Percentiles rank a stretch among this genome's conserved stretches.
phyloP scores from a whole-genome alignment of 2,888 invertebrate species.

The Lampropteryx suffumata region DNA sequence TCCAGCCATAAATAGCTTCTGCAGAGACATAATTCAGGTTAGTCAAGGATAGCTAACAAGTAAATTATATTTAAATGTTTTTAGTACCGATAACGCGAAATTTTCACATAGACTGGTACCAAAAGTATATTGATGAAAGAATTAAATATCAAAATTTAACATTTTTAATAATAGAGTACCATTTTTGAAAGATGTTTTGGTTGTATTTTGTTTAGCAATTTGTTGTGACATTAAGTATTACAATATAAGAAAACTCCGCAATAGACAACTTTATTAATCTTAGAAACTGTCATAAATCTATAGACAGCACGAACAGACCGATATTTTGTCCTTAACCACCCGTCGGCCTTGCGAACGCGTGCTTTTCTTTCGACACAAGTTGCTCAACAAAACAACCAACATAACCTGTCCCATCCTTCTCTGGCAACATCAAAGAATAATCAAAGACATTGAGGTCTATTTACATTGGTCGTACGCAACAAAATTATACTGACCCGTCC shows the following conservation, averaged over 20 bases:
- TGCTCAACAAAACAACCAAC: conserved; percentile 51
- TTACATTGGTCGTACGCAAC: conserved; percentile 28
- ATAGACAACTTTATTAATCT: conserved; percentile 5
- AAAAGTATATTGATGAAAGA: no score
- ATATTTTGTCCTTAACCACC: conserved; percentile 58
- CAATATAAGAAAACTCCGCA: conserved; percentile 3
- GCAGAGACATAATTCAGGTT: no score
- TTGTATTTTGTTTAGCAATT: no score
- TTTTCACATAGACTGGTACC: no score
- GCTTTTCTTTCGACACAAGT: conserved; percentile 63
- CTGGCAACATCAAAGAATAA: conserved; percentile 19
- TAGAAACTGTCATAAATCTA: conserved; percentile 17
- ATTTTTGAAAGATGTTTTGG: no score
- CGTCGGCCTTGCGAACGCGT: conserved; percentile 62
- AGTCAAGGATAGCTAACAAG: no score
- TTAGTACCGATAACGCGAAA: no score
- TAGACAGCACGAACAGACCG: conserved; percentile 6
- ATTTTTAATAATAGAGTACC: no score
- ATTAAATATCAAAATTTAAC: no score
- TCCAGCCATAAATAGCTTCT: no score
- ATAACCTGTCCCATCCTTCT: conserved; percentile 26
- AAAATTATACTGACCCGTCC: conserved; percentile 38
- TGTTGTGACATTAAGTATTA: conserved; percentile 2
- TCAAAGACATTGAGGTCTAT: conserved; percentile 26
- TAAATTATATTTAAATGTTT: no score